Percentiles rank a stretch among this genome's conserved stretches.
These are phyloP conservation scores for Minunthozetes semirufus DNA, from an alignment of 2,888 invertebrate species.

Conservation along the genomic window DNA sequence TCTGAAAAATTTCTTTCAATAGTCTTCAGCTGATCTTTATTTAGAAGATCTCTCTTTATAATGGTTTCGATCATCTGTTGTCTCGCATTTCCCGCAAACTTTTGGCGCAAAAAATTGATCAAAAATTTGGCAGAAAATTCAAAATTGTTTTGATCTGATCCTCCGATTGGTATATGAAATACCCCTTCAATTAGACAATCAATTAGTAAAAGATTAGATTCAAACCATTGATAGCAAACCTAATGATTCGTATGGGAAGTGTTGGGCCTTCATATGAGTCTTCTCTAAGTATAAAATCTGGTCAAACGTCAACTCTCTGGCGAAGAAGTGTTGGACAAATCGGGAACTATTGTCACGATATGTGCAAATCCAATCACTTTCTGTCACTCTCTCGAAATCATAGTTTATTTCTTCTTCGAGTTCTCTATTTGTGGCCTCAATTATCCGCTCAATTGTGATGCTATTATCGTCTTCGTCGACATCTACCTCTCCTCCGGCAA, in stretches of 20 bases:
- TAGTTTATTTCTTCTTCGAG: conserved; percentile 26
- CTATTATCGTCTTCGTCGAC: not conserved
- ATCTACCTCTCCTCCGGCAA: conserved; percentile 16
- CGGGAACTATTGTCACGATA: not conserved
- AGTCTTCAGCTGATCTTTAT: not conserved
- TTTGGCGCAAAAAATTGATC: conserved; percentile 50
- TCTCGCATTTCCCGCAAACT: conserved; percentile 8
- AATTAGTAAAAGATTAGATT: not conserved
- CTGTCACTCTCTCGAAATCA: not conserved
- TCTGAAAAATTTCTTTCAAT: too few relatives aligned
- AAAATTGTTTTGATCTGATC: not conserved
- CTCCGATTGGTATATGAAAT: conserved; percentile 5
- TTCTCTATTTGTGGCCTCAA: conserved; percentile 11
- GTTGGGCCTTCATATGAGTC: not conserved
- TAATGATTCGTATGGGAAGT: not conserved
- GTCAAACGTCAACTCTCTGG: not conserved
- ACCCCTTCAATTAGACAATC: not conserved
- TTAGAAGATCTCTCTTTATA: not conserved
- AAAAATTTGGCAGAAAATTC: conserved; percentile 43
- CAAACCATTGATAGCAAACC: not conserved
- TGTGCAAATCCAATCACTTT: not conserved
- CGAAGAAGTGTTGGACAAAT: not conserved
- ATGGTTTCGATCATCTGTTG: conserved; percentile 6
- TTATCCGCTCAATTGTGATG: not conserved
- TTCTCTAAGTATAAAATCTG: not conserved